Evolutionary conservation across 2,113 vertebrate genomes (phyloP).

Genomic region (Aythya baeri): DNA sequence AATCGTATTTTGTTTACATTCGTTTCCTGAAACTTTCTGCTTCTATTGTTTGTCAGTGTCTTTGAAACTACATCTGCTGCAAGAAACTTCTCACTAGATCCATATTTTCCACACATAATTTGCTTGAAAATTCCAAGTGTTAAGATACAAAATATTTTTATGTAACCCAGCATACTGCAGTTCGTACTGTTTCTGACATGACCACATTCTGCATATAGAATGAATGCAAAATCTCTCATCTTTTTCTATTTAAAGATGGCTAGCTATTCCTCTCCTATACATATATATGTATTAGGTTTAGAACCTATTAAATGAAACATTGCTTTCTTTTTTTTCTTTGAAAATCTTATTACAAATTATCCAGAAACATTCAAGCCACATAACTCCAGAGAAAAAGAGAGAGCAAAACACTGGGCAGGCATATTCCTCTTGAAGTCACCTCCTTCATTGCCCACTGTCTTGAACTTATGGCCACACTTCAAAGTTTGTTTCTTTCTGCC

Average conservation of each 20-base stretch:
- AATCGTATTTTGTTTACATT: not conserved
- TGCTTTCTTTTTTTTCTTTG: not conserved
- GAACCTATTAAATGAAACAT: not conserved
- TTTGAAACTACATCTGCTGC: not conserved
- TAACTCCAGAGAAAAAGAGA: not conserved
- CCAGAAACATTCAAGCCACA: not conserved
- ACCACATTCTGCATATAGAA: not conserved
- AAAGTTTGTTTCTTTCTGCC: not conserved
- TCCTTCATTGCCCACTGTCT: not conserved
- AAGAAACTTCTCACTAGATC: not conserved
- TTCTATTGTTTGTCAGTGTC: not conserved
- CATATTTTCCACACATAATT: not conserved
- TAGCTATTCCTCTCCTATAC: not conserved
- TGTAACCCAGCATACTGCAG: not conserved
- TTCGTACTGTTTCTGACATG: not conserved
- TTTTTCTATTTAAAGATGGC: not conserved
- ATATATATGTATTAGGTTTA: not conserved
- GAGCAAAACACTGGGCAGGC: not conserved
- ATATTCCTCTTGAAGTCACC: not conserved
- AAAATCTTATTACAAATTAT: not conserved
- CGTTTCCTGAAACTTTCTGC: not conserved
- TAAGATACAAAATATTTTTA: not conserved
- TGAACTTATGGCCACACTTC: not conserved
- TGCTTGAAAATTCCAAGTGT: not conserved
- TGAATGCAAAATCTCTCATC: not conserved